Base-by-base conservation (phyloP, 30 jellyfish, hydroid and myxozoan genomes). In the Cassiopea andromeda region DNA sequence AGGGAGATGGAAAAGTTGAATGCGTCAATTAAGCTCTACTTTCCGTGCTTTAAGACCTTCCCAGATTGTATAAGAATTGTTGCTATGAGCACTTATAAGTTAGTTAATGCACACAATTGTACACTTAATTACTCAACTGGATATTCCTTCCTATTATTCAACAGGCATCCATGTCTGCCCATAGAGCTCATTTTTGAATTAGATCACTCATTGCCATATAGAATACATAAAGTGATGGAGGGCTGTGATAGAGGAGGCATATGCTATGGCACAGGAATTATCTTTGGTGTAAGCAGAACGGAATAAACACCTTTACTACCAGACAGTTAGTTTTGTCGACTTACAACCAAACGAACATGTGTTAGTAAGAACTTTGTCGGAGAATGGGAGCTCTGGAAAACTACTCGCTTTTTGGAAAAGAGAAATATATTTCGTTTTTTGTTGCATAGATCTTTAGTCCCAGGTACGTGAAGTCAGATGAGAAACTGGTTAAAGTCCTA, bases 321-420 rank as follows among this genome's bases (percentile, higher is more conserved):
- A 72, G 69, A 71, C 46, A 84, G 60, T 50, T 13, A 57, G 48
- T 14, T 69, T 49, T 49, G 68, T 27, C 57, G 84, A 48, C 61
- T 69, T 87, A 48, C 78, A 76, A 47, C 91, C 94, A 76, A 45
- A 44, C 50, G 85, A 87, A 46, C 9, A 91, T 6, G 94, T 76
- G 48, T 85, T 87, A 2, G 84, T 87, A 13, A 47, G 90, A 47
- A 87, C 77, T 69, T 15, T 87, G 84, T 64, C 77, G 19, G 91
- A 87, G 86, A 54, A 90, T 45, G 94, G 94, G 7, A 90, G 94
- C 50, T 90, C 94, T 9, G 94, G 94, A 48, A 75, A 87, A 87
- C 83, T 87, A 18, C 47, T 83, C 8, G 75, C 89, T 6, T 46
- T 14, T 60, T 87, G 89, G 94, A 91, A 87, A 44, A 67, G 69